Conservation (phyloP, 2,797 vertebrate species). For the Notamacropus eugenii region DNA sequence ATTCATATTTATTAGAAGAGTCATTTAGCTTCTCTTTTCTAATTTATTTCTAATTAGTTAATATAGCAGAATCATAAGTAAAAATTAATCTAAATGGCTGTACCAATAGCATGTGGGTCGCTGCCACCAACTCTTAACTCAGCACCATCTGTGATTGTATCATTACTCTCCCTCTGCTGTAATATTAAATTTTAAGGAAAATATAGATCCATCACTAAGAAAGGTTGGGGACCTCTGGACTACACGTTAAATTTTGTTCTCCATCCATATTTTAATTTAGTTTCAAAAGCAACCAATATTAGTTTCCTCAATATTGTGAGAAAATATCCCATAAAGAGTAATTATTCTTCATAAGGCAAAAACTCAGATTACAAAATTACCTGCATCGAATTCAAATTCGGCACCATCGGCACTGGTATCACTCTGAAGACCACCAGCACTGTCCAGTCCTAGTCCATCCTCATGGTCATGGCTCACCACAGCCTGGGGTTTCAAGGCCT, state of each 20-base stretch:
- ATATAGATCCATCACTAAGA: not conserved
- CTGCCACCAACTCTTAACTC: not conserved
- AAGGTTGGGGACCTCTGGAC: not conserved
- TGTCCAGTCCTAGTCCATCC: slow-evolving; percentile 90
- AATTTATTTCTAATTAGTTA: not conserved
- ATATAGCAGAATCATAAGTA: not conserved
- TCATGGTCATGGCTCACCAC: slow-evolving; percentile 84
- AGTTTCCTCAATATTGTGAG: not conserved
- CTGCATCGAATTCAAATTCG: slow-evolving; percentile 98
- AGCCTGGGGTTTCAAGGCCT: slow-evolving; percentile 90
- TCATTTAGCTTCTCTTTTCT: not conserved
- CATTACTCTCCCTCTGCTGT: not conserved
- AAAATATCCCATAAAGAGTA: not conserved
- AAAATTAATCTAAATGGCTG: not conserved
- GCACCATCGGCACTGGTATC: slow-evolving; percentile 98
- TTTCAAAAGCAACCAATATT: not conserved
- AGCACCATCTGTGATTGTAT: not conserved
- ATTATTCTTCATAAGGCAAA: not conserved
- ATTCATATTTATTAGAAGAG: not conserved
- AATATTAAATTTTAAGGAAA: not conserved
- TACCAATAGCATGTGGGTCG: not conserved
- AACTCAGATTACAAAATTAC: slow-evolving; percentile 81
- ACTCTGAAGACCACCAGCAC: slow-evolving; percentile 93
- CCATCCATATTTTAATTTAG: not conserved
- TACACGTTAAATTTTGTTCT: not conserved